Evolutionary conservation across 2,888 invertebrate species (phyloP), one percentile per base, ranked within the genome.

Genomic region (Pyrrhia umbra): DNA sequence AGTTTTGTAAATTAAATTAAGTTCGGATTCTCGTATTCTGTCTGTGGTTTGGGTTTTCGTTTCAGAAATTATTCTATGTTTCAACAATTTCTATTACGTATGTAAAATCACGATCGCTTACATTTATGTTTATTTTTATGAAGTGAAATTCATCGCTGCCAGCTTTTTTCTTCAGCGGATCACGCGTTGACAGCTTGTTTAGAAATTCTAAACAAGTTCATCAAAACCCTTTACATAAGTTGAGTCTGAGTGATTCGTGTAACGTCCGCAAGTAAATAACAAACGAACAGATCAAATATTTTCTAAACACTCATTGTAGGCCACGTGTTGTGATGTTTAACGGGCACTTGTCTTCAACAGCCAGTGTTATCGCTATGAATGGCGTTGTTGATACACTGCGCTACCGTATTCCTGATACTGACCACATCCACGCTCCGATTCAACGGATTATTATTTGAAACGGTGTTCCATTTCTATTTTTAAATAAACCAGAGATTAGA

Each of bases 261-360:
- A 68, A 55, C 51, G 75, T 69, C 68, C 63, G 51, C 67, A 56
- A 74, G 60, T 68, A 74, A 75, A 70, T 76, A 70, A 69, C 70
- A 68, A 77, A 84, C 81, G 74, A 77, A 79, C 80, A 82, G 83
- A 82, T 86, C 75, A 80, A 85, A 86, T 87, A 87, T 87, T 86
- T 79, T 81, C 83, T 79, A 87, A 88, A 85, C 84, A 83, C 75
- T 80, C 77, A 79, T 85, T 82, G 83, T 84, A 60, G 66, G 79
- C 79, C 78, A 82, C 80, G 81, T 78, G 83, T 78, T 63, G 74
- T 78, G 78, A 75, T 68, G 64, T 71, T 67, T 76, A 78, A 75
- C 72, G 68, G 72, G 66, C 80, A 86, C 85, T 86, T 82, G 85
- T 81, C 80, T 85, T 76, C 65, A 79, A 80, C 68, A 68, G 80